Evolutionary conservation across 2,888 invertebrate species (phyloP), one percentile per base, ranked within the genome.

Genomic region (Caenorhabditis sp.): DNA sequence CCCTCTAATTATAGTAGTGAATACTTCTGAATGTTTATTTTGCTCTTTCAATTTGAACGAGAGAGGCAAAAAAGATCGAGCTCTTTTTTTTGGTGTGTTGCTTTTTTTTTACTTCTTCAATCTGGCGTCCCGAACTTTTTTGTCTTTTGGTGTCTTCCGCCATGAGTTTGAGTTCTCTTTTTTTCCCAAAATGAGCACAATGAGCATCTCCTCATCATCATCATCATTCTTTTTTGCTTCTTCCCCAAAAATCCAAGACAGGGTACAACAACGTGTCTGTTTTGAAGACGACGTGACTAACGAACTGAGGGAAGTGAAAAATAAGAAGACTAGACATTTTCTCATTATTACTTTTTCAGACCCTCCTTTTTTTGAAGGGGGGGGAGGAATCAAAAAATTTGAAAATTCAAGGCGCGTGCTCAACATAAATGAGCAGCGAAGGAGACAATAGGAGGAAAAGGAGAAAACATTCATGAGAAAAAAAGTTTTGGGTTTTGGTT

Each of bases 1-100:
- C 58, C 22, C 31, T 49, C 44, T 59, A 72, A 72, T 59, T 59
- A 24, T 19, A 47, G 16, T 16, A 16, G 3, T 22, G 35, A n/a
- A n/a, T 10, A 14, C 10, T 31, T 19, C n/a, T 10, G 22, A 74
- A 74, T 74, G 74, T 74, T 74, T 74, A 74, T 74, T 54, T 56
- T 63, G 54, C 35, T 74, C 31, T 74, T 19, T 64, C n/a, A 22
- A 19, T 47, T 35, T 22, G 22, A 49, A 56, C 38, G 12, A 61
- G 10, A 31, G 10, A 19, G 38, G 14, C 12, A 54, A 54, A 54
- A 61, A 26, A 38, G 14, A n/a, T n/a, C n/a, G n/a, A n/a, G n/a
- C n/a, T n/a, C n/a, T n/a, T n/a, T n/a, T 41, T 58, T 49, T 24
- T 49, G 7, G 8, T 49, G 26, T 72, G 14, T 14, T 49, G 47